A percentile compares a stretch with the other conserved stretches of the same genome.
phyloP scores from a whole-genome alignment of 2,888 invertebrate genomes.

The Volucella inflata region DNA sequence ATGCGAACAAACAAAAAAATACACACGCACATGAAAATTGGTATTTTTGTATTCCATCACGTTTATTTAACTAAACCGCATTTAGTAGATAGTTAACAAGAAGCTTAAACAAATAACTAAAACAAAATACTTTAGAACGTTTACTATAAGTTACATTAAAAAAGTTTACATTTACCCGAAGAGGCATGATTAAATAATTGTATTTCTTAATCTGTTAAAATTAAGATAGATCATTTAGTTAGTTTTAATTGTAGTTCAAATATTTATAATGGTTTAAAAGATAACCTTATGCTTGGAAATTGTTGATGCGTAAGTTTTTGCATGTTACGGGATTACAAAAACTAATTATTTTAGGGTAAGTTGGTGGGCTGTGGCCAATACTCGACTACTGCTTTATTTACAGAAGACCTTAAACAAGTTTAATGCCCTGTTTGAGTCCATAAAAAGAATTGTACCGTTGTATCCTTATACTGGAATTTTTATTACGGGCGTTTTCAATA shows the following conservation, averaged over 20 bases:
- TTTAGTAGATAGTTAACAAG: slow-evolving; percentile 57
- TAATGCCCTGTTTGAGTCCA: too few species aligned
- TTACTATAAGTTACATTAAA: slow-evolving; percentile 53
- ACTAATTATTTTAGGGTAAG: too few species aligned
- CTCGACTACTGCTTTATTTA: too few species aligned
- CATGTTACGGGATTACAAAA: too few species aligned
- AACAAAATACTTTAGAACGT: slow-evolving; percentile 51
- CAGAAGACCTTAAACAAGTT: too few species aligned
- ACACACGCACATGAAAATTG: slow-evolving; percentile 13
- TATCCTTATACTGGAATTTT: too few species aligned
- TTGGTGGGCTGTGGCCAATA: too few species aligned
- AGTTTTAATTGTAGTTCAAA: slow-evolving; percentile 42
- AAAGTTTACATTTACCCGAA: slow-evolving; percentile 39
- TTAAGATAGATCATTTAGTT: slow-evolving; percentile 13
- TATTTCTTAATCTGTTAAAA: slow-evolving; percentile 6
- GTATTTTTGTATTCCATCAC: slow-evolving; percentile 18
- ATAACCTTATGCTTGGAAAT: neutral
- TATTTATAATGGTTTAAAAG: neutral
- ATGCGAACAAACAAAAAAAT: slow-evolving; percentile 46
- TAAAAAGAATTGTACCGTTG: too few species aligned
- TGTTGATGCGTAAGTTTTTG: neutral
- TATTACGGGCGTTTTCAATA: too few species aligned
- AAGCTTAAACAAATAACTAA: slow-evolving; percentile 51
- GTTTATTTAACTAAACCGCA: slow-evolving; percentile 26
- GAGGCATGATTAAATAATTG: slow-evolving; percentile 3